Evolutionary conservation across 2,113 vertebrate species (phyloP), one percentile per base, ranked within the genome.

Genomic region (Tenebrosternarchus preto): DNA sequence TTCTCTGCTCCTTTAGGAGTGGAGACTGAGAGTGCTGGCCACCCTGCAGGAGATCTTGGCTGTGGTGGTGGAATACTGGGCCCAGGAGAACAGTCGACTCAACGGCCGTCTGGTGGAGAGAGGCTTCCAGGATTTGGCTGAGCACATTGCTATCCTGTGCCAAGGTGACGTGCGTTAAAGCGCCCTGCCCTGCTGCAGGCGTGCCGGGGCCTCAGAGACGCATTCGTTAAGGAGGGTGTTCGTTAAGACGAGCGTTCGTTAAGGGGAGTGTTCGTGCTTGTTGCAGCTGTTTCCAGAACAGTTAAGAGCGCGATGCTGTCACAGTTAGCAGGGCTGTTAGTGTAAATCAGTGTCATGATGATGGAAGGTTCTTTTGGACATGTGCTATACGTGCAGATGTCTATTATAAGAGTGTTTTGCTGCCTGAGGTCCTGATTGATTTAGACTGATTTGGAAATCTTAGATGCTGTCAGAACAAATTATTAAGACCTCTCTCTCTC

Each of bases 51-150:
- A 92, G 80, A 91, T 96, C 85, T 91, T 98, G 86, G 94, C 94
- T 83, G 92, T 94, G 29, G 84, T 94, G 81, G 92, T 97, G 86
- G 96, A 98, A 82, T 97, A 93, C 85, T 98, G 97, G 95, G 94
- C 95, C 86, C 83, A 95, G 82, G 92, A 95, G 82, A 90, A 96
- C 86, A 91, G 94, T 31, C 92, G 91, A 76, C 92, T 93, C 84
- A 94, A 96, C 89, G 94, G 88, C 90, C 92, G 87, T 24, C 74
- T 93, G 50, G 90, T 97, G 84, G 87, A 88, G 80, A 93, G 94
- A 70, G 83, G 96, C 85, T 87, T 94, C 78, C 90, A 92, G 86
- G 94, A 96, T 80, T 86, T 98, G n/a, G 92, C 93, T 3, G 92
- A 90, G 57, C 92, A 96, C 67, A 88, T 98, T 85, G 93, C 93